A percentile compares a stretch with the other conserved stretches of the same genome.
Evolutionary conservation across 2,113 vertebrate genomes (phyloP).

Genomic region (Brachyistius frenatus): DNA sequence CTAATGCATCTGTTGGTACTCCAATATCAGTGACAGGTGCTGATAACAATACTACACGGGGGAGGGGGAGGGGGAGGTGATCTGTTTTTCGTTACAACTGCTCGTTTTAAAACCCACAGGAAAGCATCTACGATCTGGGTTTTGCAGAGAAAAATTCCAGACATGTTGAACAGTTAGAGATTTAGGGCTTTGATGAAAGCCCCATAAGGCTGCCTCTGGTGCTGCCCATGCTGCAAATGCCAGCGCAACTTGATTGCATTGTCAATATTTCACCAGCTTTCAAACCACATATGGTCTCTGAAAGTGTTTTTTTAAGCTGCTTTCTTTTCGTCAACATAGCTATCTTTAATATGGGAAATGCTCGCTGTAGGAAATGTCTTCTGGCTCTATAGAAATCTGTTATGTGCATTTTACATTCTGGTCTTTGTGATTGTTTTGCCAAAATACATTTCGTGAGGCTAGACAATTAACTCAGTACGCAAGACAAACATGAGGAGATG

Average conservation of each 20-base stretch:
- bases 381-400: neutral
- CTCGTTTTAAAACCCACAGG: too few relatives aligned
- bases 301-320: neutral
- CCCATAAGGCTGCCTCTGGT: too few relatives aligned
- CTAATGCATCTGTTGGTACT: neutral
- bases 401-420: conserved; percentile 3
- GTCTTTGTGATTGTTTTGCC: neutral
- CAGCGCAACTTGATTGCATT: conserved; percentile 11
- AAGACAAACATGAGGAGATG: conserved; percentile 15
- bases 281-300: neutral
- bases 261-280: conserved; percentile 50
- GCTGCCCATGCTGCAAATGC: neutral
- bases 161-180: neutral
- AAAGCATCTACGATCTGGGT: neutral
- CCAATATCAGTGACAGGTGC: neutral
- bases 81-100: too few relatives aligned
- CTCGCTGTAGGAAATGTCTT: neutral
- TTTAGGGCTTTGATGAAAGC: conserved; percentile 5
- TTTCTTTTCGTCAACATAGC: neutral
- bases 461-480: neutral
- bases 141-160: neutral
- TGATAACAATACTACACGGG: neutral
- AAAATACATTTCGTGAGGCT: neutral
- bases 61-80: neutral
- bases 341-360: neutral